Percentiles rank a stretch among this genome's conserved stretches.
phyloP scores from a whole-genome alignment of 2,797 vertebrate genomes.

The Varecia variegata region DNA sequence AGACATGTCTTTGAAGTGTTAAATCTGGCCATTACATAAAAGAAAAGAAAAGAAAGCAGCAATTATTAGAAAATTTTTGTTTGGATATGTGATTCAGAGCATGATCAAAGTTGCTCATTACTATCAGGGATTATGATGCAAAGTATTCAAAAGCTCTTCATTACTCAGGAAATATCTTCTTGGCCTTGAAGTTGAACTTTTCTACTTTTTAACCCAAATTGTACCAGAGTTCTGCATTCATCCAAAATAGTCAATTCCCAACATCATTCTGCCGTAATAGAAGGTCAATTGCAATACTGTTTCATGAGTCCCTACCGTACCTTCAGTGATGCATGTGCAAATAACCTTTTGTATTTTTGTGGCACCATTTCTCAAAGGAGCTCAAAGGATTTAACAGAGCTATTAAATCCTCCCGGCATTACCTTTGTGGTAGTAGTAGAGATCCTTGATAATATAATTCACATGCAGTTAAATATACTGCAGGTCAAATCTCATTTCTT shows the following conservation, averaged over 20 bases:
- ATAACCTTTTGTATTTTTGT: constrained; percentile 40
- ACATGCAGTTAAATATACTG: neutral
- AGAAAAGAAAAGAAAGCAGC: neutral
- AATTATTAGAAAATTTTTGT: neutral
- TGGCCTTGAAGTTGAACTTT: neutral
- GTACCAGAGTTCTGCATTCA: neutral
- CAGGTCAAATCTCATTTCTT: neutral
- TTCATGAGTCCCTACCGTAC: neutral
- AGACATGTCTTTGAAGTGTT: neutral
- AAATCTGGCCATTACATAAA: neutral
- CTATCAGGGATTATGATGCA: neutral
- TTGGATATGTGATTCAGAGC: neutral
- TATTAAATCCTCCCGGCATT: neutral
- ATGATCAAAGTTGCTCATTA: neutral
- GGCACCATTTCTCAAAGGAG: neutral
- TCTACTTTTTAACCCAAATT: neutral
- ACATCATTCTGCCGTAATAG: neutral
- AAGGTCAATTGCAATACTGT: neutral
- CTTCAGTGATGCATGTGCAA: constrained; percentile 5
- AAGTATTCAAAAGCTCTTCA: neutral
- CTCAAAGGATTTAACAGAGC: neutral
- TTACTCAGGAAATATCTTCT: neutral
- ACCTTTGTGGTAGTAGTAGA: neutral
- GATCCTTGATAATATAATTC: neutral
- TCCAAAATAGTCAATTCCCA: neutral